Percentiles rank a stretch among this genome's conserved stretches.
Conservation (phyloP, 1,140 invertebrate genomes). For the Bombus balteatus region DNA sequence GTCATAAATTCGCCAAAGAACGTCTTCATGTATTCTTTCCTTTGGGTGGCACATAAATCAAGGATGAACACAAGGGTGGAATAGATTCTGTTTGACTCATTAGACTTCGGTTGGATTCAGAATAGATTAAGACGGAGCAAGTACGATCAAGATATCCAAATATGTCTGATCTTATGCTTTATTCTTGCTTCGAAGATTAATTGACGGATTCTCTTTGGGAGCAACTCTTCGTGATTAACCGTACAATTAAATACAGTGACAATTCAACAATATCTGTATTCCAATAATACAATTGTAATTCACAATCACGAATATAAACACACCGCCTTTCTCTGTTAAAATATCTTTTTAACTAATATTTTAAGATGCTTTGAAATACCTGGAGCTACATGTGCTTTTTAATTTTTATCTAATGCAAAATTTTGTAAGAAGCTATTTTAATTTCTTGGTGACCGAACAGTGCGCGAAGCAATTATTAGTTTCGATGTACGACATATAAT, state of each 20-base stretch:
- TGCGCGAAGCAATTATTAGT: constrained; percentile 18
- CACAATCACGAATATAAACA: too few species aligned
- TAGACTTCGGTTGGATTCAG: background rate
- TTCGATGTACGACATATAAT: constrained; percentile 7
- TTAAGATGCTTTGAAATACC: too few species aligned
- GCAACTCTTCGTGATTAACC: too few species aligned
- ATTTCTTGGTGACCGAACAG: background rate
- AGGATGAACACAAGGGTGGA: background rate
- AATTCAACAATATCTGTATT: too few species aligned
- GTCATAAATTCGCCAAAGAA: background rate
- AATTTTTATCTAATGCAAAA: background rate
- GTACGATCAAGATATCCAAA: background rate
- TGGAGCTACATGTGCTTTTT: too few species aligned
- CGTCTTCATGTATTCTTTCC: background rate
- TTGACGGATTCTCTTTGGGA: background rate
- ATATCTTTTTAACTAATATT: too few species aligned
- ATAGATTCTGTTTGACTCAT: background rate
- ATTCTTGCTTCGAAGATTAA: background rate
- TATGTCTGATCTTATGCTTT: background rate
- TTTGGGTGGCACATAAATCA: background rate
- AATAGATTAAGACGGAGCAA: constrained; percentile 4
- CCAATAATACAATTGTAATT: too few species aligned
- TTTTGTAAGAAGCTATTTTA: background rate
- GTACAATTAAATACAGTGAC: too few species aligned
- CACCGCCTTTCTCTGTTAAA: too few species aligned